phyloP scores from a whole-genome alignment of 1,140 invertebrate species.

The Cydia strobilella region DNA sequence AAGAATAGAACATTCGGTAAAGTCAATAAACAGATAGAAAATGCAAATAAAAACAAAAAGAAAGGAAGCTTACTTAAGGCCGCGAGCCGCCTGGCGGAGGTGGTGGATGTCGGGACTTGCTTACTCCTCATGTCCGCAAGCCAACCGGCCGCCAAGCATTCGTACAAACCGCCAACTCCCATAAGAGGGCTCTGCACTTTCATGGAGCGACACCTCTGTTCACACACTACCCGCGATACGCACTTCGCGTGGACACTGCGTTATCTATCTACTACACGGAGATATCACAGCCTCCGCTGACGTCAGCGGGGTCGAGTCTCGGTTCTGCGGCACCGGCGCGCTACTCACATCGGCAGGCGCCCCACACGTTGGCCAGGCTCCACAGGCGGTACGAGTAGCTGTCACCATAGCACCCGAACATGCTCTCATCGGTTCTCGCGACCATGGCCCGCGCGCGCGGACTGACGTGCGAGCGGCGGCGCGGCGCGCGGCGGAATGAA shows the following conservation, averaged over 20 bases:
- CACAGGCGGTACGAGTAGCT: slow-evolving; percentile 86
- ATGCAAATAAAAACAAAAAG: slow-evolving; percentile 75
- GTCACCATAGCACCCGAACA: slow-evolving; percentile 84
- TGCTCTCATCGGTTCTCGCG: slow-evolving; percentile 82
- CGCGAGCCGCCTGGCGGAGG: slow-evolving; percentile 78
- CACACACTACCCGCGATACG: slow-evolving; percentile 52
- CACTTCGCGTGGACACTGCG: slow-evolving; percentile 43
- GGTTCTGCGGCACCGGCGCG: slow-evolving; percentile 39
- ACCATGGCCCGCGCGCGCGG: slow-evolving; percentile 81
- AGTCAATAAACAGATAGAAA: slow-evolving; percentile 48
- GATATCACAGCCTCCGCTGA: slow-evolving; percentile 56
- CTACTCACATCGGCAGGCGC: slow-evolving; percentile 85
- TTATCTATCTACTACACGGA: slow-evolving; percentile 49
- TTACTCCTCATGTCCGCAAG: slow-evolving; percentile 79
- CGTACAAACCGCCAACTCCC: slow-evolving; percentile 76
- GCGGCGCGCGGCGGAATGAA: slow-evolving; percentile 68
- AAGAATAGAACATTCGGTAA: slow-evolving; percentile 39
- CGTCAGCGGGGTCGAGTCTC: slow-evolving; percentile 51
- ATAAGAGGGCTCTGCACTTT: slow-evolving; percentile 75
- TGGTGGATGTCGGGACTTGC: slow-evolving; percentile 76
- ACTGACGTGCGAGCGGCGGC: slow-evolving; percentile 55
- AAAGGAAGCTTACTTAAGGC: slow-evolving; percentile 79
- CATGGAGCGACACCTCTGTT: slow-evolving; percentile 65
- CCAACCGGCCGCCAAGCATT: slow-evolving; percentile 73
- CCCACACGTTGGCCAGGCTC: slow-evolving; percentile 86